Base-by-base conservation (phyloP, 2,888 invertebrate genomes). In the Cetonia aurata region DNA sequence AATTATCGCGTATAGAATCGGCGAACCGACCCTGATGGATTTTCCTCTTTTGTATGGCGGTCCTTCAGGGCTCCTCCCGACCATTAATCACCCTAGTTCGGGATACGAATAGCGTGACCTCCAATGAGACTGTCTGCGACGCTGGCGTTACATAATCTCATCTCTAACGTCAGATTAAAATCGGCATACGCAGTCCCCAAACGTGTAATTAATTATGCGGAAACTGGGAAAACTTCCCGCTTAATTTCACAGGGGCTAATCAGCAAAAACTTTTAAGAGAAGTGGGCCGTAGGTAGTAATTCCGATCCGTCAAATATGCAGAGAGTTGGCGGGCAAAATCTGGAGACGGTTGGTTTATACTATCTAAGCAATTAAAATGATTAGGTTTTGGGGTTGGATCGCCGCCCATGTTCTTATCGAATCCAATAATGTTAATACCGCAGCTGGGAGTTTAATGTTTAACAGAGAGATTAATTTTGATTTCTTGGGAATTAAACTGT, bases 161-260 rank as follows among this genome's bases (percentile, higher is more conserved):
- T 37, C 31, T 31, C 33, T 31, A 33, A 60, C 46, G 60, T 60
- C 42, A 60, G 33, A 60, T 60, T 60, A 60, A 44, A 60, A 60
- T 60, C 60, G 37, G 37, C 37, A 37, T 37, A 37, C 31, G 60
- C 46, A 6, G 13, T 13, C 44, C 46, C 60, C 44, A 19, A 44
- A 46, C 46, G 44, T 46, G 46, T 60, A 60, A 60, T 60, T 60
- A 60, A 60, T 60, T 60, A 60, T 46, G 12, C 19, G 13, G 60
- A 44, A 60, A 60, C 60, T 60, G 46, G 17, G 46, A 15, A n/a
- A 60, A 46, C 60, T 46, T 56, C 55, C 6, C 31, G 33, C 9
- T 33, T 1, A 55, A 55, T 55, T 8, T 55, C 37, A 4, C 15
- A 3, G 37, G 6, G 19, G 8, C 37, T 33, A 55, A 55, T 55